Base-by-base conservation (phyloP, 2,888 invertebrate species). In the Drosophila percnosoma region DNA sequence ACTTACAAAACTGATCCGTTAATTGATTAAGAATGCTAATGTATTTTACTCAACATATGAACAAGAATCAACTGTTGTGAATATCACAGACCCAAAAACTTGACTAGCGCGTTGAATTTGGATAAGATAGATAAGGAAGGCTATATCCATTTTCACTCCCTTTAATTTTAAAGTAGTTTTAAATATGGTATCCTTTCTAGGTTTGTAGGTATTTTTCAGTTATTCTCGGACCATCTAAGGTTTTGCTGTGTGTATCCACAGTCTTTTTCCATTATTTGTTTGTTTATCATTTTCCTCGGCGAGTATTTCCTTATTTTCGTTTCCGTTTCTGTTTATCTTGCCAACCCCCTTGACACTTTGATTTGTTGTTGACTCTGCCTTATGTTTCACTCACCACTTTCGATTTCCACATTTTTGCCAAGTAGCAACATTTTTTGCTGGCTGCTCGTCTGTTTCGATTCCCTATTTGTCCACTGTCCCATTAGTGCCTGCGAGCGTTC, bases 361-460 rank as follows among this genome's bases (percentile, higher is more conserved):
- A 76, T 80, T 78, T 76, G 72, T 76, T 80, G 77, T 76, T 78
- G 78, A 76, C 78, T 78, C 68, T 71, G 67, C 61, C 64, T 76
- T 80, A 77, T 78, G 73, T 72, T 72, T 72, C 60, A 67, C 58
- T 80, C 77, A 48, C 58, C 71, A 80, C 81, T 78, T 77, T 76
- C 77, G 58, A 53, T 79, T 69, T 79, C 75, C 18, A 45, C 54
- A 24, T 21, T 53, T 63, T 53, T 51, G 6, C 40, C 31, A 34
- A 52, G 38, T 34, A 45, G 55, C 66, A 34, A 58, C 40, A 58
- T 15, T 40, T 57, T 59, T 73, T 57, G 36, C n/a, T 29, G n/a
- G n/a, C 21, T 42, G 59, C 54, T 53, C 38, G 52, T 29, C 29
- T 31, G 36, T 36, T 63, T 31, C 34, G 45, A 5, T 63, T 34